Base-by-base conservation (phyloP, 2,888 invertebrate genomes). In the Tenthredo distinguenda region DNA sequence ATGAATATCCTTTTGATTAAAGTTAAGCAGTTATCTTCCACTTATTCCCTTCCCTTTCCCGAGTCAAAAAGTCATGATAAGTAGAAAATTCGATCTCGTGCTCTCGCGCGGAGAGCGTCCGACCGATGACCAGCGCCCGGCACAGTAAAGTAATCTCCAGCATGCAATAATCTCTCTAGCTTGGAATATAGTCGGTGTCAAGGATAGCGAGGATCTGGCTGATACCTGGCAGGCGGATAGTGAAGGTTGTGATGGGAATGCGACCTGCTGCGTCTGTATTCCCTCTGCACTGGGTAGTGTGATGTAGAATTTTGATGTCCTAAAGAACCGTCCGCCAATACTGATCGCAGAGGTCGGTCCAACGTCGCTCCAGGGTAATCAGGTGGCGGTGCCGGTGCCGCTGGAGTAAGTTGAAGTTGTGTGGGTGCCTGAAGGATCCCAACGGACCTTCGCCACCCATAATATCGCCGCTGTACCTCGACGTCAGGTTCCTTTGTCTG, bases 161-260 rank as follows among this genome's bases (percentile, higher is more conserved):
- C 58, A 40, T 15, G 79, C 81, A 34, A 62, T 55, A 37, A 37
- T 37, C 62, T 37, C 10, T 5, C 81, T 62, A 65, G 40, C 5
- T 40, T 50, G 12, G 4, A 40, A 12, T 15, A n/a, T 21, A 9
- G 21, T 77, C 40, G 18, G 26, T 37, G 83, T 85, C 84, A 86
- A 79, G 85, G 74, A 26, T 85, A 86, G n/a, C 86, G 81, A 5
- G 82, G 81, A 74, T 86, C 86, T n/a, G 87, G 84, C 10, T 86
- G 76, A 86, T 91, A 82, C 47, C 79, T 85, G 37, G 77, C 31
- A n/a, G 85, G 94, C 91, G 95, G 95, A 92, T 95, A 95, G 89
- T 96, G 95, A 76, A 96, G 94, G 90, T 96, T 96, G 87, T 96
- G 96, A 87, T 96, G 96, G 0, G 96, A 96, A 91, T 94, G 95